Conservation (phyloP, 2,888 invertebrate species). For the Nemapogon koenigi region DNA sequence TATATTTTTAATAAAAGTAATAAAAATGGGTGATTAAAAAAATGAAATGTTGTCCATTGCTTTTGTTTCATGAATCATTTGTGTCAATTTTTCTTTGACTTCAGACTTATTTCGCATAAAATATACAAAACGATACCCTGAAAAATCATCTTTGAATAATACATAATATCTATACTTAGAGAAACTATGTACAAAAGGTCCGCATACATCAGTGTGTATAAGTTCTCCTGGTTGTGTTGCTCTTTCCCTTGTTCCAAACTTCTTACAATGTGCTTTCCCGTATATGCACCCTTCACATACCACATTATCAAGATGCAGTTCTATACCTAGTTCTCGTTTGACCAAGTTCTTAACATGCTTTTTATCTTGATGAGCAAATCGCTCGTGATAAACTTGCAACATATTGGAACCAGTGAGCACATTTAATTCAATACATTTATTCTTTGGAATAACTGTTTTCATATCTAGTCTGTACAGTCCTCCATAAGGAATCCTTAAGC, state of each 20-base stretch:
- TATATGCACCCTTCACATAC: slow-evolving; percentile 14
- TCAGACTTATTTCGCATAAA: neutral
- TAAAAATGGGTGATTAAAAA: too few relatives aligned
- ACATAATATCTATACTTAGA: slow-evolving; percentile 9
- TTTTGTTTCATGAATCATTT: neutral
- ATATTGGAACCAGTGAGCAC: neutral
- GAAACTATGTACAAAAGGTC: slow-evolving; percentile 10
- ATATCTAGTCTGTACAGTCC: neutral
- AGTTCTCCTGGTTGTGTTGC: slow-evolving; percentile 12
- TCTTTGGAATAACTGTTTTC: neutral
- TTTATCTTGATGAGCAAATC: slow-evolving; percentile 14
- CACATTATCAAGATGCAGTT: slow-evolving; percentile 3
- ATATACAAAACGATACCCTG: neutral
- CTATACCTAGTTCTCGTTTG: slow-evolving; percentile 12
- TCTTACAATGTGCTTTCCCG: slow-evolving; percentile 12
- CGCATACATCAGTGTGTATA: slow-evolving; percentile 11
- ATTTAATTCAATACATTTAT: neutral
- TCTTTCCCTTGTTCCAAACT: slow-evolving; percentile 14
- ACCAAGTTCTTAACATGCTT: slow-evolving; percentile 13
- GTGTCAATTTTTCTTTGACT: neutral
- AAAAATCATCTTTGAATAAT: slow-evolving; percentile 6
- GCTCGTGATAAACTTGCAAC: slow-evolving; percentile 13
- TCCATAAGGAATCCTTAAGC: neutral
- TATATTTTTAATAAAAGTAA: too few relatives aligned
- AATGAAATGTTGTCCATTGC: too few relatives aligned